Evolutionary conservation across 2,113 vertebrate genomes (phyloP), one percentile per base, ranked within the genome.

Genomic region (Gavia stellata): DNA sequence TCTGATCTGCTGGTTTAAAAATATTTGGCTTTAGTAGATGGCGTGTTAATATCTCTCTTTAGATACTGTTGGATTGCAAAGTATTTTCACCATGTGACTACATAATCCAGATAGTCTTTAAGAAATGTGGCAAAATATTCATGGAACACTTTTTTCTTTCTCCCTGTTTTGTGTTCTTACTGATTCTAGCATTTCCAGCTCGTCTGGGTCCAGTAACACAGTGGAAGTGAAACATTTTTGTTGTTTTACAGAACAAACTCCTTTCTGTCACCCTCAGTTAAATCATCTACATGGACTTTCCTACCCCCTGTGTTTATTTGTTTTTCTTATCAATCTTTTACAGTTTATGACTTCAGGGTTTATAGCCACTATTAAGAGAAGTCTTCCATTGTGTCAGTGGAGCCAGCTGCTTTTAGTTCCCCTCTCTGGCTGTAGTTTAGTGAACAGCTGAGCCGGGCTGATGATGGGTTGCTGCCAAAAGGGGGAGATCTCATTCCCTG

Each of bases 1-100:
- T 90, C 82, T 86, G 63, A 93, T 92, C 79, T 53, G 34, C 58
- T 77, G 19, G 59, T 78, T 95, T 94, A 91, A 94, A 92, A 95
- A 90, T 86, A 92, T 78, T 83, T 88, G 78, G 63, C 26, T 71
- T 73, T 68, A 82, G 56, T 96, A 88, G 34, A 73, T 81, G n/a
- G 65, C 88, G 12, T 88, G 63, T 92, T 81, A 82, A 88, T 44
- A 66, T 94, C 44, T 96, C 55, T 73, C 23, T 77, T 92, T 45
- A 94, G 83, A 62, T 92, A 92, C 10, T 78, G 63, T 50, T 88
- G 72, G 86, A 89, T 70, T 91, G 89, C 50, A 19, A 92, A 86
- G 50, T 67, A 86, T 96, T 95, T 96, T 96, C 10, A 62, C 50
- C 19, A 45, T 25, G 5, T 86, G 66, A 87, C 29, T 87, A 59